phyloP scores from a whole-genome alignment of 2,888 invertebrate genomes.

The Podotricha telesiphe region DNA sequence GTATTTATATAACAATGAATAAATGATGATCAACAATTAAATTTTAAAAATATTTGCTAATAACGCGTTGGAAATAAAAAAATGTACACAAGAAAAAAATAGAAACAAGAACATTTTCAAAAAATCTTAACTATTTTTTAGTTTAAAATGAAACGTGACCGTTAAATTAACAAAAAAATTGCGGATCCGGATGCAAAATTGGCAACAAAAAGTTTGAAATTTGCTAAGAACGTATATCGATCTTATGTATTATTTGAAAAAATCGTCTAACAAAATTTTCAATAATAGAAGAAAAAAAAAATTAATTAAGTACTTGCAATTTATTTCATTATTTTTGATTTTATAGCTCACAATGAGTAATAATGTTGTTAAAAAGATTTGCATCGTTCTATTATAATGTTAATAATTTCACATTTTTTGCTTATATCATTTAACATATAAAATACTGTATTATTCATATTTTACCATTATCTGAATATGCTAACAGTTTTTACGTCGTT shows the following conservation, averaged over 20 bases:
- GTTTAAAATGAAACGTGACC: slow-evolving; percentile 36
- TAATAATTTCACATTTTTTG: not conserved
- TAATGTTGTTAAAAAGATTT: not conserved
- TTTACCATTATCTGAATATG: slow-evolving; percentile 1
- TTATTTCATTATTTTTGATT: slow-evolving; percentile 7
- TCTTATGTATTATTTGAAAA: slow-evolving; percentile 35
- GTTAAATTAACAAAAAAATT: slow-evolving; percentile 48
- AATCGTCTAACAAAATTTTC: not conserved
- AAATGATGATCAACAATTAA: not conserved
- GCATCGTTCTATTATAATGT: not conserved
- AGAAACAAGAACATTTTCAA: not conserved
- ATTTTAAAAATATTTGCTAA: not conserved
- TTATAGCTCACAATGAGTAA: not conserved
- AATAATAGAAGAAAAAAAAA: not conserved
- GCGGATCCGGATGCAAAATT: slow-evolving; percentile 43
- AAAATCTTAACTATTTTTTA: slow-evolving; percentile 2
- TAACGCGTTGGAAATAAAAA: not conserved
- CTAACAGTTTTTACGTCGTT: not conserved
- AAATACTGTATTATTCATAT: not conserved
- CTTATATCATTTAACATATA: not conserved
- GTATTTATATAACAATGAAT: slow-evolving; percentile 46
- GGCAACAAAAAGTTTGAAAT: slow-evolving; percentile 32
- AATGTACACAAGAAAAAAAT: not conserved
- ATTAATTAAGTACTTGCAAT: not conserved
- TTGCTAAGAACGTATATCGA: slow-evolving; percentile 42